Conservation (phyloP, 2,797 vertebrate species). For the Centropyge bicolor region DNA sequence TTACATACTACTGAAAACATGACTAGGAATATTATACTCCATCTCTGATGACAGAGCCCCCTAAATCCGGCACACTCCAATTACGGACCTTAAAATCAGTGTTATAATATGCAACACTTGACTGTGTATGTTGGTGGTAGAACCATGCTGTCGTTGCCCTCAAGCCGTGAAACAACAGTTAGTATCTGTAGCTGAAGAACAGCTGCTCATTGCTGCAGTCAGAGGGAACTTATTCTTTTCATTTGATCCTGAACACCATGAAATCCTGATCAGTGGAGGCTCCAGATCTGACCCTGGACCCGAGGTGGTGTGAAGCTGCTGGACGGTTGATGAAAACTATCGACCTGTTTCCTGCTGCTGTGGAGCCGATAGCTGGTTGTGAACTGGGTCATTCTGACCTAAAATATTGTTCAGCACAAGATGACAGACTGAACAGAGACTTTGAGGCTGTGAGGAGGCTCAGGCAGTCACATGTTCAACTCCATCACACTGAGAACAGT, state of each 20-base stretch:
- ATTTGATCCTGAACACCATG: background rate
- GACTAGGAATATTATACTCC: no score
- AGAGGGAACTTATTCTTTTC: background rate
- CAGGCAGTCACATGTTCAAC: background rate
- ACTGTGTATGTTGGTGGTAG: background rate
- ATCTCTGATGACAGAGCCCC: no score
- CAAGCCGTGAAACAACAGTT: background rate
- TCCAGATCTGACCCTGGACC: background rate
- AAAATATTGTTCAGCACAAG: background rate
- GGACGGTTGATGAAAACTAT: conserved; percentile 1
- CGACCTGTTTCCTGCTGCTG: conserved; percentile 19
- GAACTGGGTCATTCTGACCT: conserved; percentile 31
- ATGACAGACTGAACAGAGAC: no score
- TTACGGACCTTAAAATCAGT: no score
- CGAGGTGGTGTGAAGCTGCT: no score
- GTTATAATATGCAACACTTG: no score
- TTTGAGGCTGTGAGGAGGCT: background rate
- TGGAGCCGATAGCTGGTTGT: background rate
- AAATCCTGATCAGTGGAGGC: background rate
- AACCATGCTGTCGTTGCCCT: background rate
- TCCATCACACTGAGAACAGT: background rate
- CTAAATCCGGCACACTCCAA: no score
- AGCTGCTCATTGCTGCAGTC: background rate
- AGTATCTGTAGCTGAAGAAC: background rate
- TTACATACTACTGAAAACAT: no score